phyloP scores from a whole-genome alignment of 1,140 invertebrate genomes.

The Bombus pyrosoma region DNA sequence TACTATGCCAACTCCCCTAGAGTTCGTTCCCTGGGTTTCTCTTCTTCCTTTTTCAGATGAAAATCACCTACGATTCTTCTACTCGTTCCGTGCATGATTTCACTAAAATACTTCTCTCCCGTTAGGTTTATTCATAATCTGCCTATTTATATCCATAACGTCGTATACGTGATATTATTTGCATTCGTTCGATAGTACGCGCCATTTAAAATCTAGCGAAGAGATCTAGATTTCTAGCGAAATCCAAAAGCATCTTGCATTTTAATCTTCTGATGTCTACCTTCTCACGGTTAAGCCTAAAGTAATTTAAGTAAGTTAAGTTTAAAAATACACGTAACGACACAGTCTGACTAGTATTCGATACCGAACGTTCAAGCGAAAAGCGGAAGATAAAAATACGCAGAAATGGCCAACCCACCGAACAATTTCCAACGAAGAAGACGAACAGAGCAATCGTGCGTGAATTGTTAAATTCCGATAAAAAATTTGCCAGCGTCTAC shows the following conservation, averaged over 20 bases:
- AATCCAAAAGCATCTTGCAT: too few relatives aligned
- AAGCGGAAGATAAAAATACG: not conserved
- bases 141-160: not conserved
- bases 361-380: too few relatives aligned
- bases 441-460: not conserved
- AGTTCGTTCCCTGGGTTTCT: not conserved
- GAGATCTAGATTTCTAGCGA: too few relatives aligned
- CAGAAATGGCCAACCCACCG: not conserved
- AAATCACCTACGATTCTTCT: conserved; percentile 11
- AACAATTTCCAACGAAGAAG: not conserved
- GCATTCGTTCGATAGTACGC: not conserved
- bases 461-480: not conserved
- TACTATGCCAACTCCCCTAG: not conserved
- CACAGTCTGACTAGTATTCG: too few relatives aligned
- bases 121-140: not conserved
- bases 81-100: not conserved
- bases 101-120: too few relatives aligned
- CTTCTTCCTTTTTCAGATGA: not conserved
- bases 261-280: too few relatives aligned
- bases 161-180: too few relatives aligned
- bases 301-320: too few relatives aligned
- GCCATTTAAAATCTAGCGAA: too few relatives aligned
- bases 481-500: too few relatives aligned
- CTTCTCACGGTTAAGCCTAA: too few relatives aligned
- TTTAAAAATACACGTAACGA: too few relatives aligned